A percentile compares a stretch with the other conserved stretches of the same genome.
These are phyloP conservation scores for Aphidius ervi DNA, from an alignment of 1,140 invertebrate species.

Conservation along the genomic window DNA sequence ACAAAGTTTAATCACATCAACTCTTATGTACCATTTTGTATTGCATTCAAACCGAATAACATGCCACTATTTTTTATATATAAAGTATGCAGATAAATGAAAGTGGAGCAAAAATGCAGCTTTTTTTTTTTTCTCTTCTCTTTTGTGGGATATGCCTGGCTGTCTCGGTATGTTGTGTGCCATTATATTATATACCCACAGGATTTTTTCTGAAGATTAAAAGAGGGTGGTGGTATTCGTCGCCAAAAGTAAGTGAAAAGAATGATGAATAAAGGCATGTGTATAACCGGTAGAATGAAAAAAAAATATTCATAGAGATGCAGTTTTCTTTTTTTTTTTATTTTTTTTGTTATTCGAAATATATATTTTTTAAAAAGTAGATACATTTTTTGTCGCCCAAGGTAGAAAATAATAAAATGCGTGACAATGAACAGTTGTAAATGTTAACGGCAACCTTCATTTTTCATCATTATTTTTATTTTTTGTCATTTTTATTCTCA, in stretches of 20 bases:
- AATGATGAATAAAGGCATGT: slow-evolving; percentile 1
- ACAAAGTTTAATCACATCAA: too few relatives aligned
- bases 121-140: not conserved
- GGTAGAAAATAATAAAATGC: slow-evolving; percentile 16
- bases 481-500: not conserved
- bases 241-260: slow-evolving; percentile 6
- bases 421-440: slow-evolving; percentile 18
- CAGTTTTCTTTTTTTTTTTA: too few relatives aligned
- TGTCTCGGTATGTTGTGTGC: too few relatives aligned
- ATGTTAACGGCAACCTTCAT: not conserved
- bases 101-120: not conserved
- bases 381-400: slow-evolving; percentile 3
- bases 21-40: too few relatives aligned
- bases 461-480: too few relatives aligned
- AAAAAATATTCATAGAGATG: slow-evolving; percentile 1
- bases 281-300: not conserved
- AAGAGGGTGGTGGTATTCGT: slow-evolving; percentile 6
- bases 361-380: not conserved
- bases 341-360: not conserved
- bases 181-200: not conserved
- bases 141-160: not conserved
- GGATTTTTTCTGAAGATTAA: slow-evolving; percentile 17
- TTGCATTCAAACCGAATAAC: too few relatives aligned
- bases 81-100: not conserved
- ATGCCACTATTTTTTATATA: too few relatives aligned